Conservation (phyloP, 2,113 vertebrate genomes). For the Salvator merianae region DNA sequence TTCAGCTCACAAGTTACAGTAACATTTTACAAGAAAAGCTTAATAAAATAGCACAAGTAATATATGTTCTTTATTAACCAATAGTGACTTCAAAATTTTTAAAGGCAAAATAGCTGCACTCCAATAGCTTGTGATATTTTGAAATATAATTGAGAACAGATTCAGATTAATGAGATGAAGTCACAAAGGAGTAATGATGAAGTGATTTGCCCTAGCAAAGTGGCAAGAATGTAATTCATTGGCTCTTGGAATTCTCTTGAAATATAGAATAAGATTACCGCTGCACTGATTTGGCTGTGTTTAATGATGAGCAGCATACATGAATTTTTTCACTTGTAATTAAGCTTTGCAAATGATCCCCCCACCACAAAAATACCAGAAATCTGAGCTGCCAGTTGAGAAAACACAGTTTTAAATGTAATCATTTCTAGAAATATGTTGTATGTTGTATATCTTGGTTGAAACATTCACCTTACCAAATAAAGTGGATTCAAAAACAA, state of each 20-base stretch:
- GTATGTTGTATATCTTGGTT: neutral
- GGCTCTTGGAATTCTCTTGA: neutral
- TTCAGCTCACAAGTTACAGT: constrained; percentile 54
- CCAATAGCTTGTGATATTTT: neutral
- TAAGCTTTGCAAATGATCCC: neutral
- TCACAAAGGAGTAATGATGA: neutral
- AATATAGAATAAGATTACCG: neutral
- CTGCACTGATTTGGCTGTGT: neutral
- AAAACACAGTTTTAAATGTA: neutral
- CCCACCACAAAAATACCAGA: neutral
- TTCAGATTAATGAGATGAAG: neutral
- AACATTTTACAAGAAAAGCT: constrained; percentile 60
- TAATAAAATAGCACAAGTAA: constrained; percentile 51
- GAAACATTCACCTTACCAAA: neutral
- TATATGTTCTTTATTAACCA: neutral
- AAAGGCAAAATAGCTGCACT: neutral
- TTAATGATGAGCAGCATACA: neutral
- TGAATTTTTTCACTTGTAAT: neutral
- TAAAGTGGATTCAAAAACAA: neutral
- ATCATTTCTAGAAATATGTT: neutral
- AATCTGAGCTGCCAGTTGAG: neutral
- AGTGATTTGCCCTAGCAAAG: neutral
- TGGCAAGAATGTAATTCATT: neutral
- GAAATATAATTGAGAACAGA: neutral
- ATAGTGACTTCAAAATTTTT: neutral